Conservation (phyloP, 1,140 invertebrate genomes). For the Marisa cornuarietis region DNA sequence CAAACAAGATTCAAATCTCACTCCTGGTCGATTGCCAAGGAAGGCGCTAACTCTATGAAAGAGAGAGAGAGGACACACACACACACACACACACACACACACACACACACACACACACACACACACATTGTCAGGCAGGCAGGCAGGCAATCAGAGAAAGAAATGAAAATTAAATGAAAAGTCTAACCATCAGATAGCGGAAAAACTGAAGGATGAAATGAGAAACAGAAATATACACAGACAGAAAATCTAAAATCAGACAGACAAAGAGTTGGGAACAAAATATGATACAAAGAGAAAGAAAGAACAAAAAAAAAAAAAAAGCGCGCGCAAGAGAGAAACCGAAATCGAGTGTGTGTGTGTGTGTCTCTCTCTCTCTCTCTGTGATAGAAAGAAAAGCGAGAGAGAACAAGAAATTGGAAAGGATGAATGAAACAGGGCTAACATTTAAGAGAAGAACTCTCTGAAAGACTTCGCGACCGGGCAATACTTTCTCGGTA, state of each 20-base stretch:
- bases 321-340: not conserved
- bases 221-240: not conserved
- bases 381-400: not conserved
- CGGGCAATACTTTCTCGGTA: too few relatives aligned
- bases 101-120: not conserved
- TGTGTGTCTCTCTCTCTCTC: not conserved
- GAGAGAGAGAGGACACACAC: not conserved
- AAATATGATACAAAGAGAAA: not conserved
- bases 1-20: too few relatives aligned
- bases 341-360: not conserved
- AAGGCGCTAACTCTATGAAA: too few relatives aligned
- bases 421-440: not conserved
- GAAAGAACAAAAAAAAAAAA: not conserved
- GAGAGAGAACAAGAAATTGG: not conserved
- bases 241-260: too few relatives aligned
- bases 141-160: too few relatives aligned
- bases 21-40: too few relatives aligned
- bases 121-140: not conserved
- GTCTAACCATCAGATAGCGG: not conserved
- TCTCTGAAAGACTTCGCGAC: too few relatives aligned
- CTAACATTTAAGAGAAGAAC: too few relatives aligned
- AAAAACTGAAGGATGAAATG: not conserved
- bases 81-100: not conserved
- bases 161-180: too few relatives aligned
- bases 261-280: not conserved